These are phyloP conservation scores for Ceratitis capitata DNA, from an alignment of 1,140 invertebrate species.

Conservation along the genomic window DNA sequence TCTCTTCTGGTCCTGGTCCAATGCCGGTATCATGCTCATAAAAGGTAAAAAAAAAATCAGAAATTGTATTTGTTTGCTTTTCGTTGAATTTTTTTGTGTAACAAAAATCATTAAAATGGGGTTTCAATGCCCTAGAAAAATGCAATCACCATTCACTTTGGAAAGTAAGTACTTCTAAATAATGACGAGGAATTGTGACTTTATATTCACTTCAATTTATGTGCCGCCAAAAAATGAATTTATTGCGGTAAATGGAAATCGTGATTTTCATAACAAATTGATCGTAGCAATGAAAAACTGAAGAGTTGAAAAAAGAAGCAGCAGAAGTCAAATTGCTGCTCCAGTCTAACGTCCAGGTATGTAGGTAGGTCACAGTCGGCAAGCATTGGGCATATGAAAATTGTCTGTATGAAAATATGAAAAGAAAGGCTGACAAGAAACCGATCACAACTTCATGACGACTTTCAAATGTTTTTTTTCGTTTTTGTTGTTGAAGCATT, in stretches of 20 bases:
- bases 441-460: slow-evolving; percentile 10
- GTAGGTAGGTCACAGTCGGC: slow-evolving; percentile 13
- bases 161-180: slow-evolving; percentile 9
- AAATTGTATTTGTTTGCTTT: no score
- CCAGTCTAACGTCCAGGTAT: background rate
- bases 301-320: background rate
- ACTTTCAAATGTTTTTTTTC: slow-evolving; percentile 31
- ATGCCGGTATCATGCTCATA: no score
- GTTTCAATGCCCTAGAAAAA: slow-evolving; percentile 3
- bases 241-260: slow-evolving; percentile 36
- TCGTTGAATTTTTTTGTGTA: background rate
- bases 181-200: slow-evolving; percentile 11
- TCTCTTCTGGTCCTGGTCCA: no score
- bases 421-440: slow-evolving; percentile 6
- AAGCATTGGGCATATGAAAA: background rate
- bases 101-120: background rate
- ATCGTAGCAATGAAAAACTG: background rate
- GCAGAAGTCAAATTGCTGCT: slow-evolving; percentile 22
- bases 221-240: slow-evolving; percentile 27
- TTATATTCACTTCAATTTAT: slow-evolving; percentile 33
- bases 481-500: background rate
- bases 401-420: background rate
- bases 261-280: slow-evolving; percentile 40
- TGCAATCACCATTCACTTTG: slow-evolving; percentile 1
- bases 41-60: no score